Base-by-base conservation (phyloP, 2,797 vertebrate species). In the Amblyraja radiata region DNA sequence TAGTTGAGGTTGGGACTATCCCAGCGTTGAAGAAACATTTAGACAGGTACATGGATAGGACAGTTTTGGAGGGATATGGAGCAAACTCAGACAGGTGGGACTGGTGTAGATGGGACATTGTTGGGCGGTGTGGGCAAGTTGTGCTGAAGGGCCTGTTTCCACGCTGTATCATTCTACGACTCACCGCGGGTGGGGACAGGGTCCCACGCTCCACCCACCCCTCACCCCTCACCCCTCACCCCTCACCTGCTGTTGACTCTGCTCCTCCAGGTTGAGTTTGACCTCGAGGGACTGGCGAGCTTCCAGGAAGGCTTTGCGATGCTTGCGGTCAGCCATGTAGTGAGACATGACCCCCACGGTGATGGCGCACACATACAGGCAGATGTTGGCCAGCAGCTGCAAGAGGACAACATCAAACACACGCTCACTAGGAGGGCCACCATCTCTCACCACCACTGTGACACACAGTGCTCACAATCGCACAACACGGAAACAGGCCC, bases 261-360 rank as follows among this genome's bases (percentile, higher is more conserved):
- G 98, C 80, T 99, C 98, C 95, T 98, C 98, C 93, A 99, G 95
- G 39, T 98, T 98, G 94, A 99, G 96, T 96, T 98, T 99, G 95
- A 99, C 98, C 95, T 99, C 97, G 9, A 99, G 97, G 0, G 98
- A 99, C 94, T 99, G 98, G 74, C 98, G 98, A 0, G 98, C 98
- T 94, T 99, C 98, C 73, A 98, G 95, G 95, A 99, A 99, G 21
- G 98, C 98, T 14, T 97, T 98, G 93, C 98, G 97, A 96, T 99
- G 98, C 94, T 98, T 99, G 83, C 98, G 97, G 95, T 99, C 98
- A 0, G 98, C 97, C 98, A 99, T 99, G 95, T 98, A 98, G 95
- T 98, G 99, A 0, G 97, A 98, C 96, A 98, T 97, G 95, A 98
- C 94, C 1, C 98, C 98, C 95, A 99, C 97, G 0, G 94, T 65